Percentiles rank a stretch among this genome's conserved stretches.
These are phyloP conservation scores for Chanos chanos DNA, from an alignment of 2,797 vertebrate genomes.

Conservation along the genomic window DNA sequence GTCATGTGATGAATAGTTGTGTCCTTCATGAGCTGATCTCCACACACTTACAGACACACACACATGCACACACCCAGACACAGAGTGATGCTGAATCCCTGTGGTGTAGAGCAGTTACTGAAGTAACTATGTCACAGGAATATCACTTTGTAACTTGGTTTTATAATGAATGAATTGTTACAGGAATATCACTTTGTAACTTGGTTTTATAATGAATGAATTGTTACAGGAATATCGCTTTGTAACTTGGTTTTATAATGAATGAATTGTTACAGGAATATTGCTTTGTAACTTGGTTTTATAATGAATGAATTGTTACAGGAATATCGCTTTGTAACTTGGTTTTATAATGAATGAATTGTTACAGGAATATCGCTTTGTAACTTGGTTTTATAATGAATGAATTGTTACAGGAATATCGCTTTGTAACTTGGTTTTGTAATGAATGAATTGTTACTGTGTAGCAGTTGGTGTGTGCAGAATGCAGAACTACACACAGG, in stretches of 20 bases:
- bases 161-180: neutral
- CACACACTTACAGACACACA: constrained; percentile 12
- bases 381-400: too few relatives aligned
- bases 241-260: neutral
- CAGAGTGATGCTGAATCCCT: constrained; percentile 16
- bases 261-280: neutral
- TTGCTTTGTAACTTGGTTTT: neutral
- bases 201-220: neutral
- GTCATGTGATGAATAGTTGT: constrained; percentile 31
- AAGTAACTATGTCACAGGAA: too few relatives aligned
- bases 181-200: neutral
- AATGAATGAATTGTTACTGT: too few relatives aligned
- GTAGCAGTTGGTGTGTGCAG: too few relatives aligned
- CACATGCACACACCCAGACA: neutral
- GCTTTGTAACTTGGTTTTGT: too few relatives aligned
- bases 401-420: too few relatives aligned
- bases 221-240: neutral
- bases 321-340: neutral
- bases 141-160: too few relatives aligned
- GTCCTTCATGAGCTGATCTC: constrained; percentile 39
- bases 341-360: neutral
- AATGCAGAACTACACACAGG: too few relatives aligned
- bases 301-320: neutral
- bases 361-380: too few relatives aligned
- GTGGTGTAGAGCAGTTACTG: too few relatives aligned